phyloP scores from a whole-genome alignment of 2,113 vertebrate species.

The Pholis gunnellus region DNA sequence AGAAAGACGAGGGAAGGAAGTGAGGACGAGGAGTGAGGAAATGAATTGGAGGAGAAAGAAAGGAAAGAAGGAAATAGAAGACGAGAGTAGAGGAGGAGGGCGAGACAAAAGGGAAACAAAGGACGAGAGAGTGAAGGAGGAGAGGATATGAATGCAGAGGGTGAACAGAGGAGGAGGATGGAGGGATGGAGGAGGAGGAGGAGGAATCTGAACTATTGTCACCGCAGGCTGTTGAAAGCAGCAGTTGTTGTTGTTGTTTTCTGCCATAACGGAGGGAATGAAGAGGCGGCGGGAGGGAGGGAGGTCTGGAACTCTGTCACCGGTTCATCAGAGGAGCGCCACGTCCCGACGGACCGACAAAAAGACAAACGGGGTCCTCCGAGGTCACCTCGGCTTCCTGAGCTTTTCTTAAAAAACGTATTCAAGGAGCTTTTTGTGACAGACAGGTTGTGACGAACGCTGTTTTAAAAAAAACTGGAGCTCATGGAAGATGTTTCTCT shows the following conservation, averaged over 20 bases:
- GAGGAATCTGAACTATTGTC: slow-evolving; percentile 37
- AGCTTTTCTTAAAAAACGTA: too few relatives aligned
- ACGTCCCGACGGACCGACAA: background rate
- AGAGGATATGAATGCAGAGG: background rate
- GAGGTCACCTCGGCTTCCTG: too few relatives aligned
- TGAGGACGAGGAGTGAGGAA: background rate
- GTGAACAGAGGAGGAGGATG: background rate
- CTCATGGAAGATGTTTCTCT: too few relatives aligned
- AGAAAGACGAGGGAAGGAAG: too few relatives aligned
- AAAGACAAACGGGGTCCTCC: too few relatives aligned
- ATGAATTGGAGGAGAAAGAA: background rate
- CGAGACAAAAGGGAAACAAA: background rate
- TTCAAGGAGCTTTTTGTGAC: too few relatives aligned
- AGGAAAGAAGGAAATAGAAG: background rate
- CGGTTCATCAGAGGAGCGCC: slow-evolving; percentile 21
- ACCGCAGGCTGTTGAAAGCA: slow-evolving; percentile 31
- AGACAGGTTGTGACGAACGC: too few relatives aligned
- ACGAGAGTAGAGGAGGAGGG: background rate
- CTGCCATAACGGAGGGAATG: background rate
- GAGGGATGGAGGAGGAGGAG: background rate
- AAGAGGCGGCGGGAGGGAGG: slow-evolving; percentile 21
- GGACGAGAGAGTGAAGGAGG: background rate
- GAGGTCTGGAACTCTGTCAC: slow-evolving; percentile 26
- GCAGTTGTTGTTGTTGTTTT: slow-evolving; percentile 31
- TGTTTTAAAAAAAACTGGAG: too few relatives aligned